Evolutionary conservation across 2,797 vertebrate genomes (phyloP), one percentile per base, ranked within the genome.

Genomic region (Danio tinwini): DNA sequence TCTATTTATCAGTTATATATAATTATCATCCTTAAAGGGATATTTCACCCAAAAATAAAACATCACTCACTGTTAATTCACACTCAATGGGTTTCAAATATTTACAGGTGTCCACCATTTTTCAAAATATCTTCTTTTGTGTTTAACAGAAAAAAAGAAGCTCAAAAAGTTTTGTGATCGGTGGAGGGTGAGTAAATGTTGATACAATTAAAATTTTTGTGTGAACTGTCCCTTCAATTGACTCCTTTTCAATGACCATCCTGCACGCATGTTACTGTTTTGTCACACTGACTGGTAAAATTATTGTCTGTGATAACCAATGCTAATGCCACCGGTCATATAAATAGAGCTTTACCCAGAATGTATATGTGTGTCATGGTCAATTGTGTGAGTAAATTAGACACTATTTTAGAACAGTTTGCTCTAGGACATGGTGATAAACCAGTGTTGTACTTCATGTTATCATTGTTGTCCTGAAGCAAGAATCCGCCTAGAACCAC

Each of bases 341-440:
- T 62, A 63, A 58, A 63, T 63, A 17, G 13, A 55, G 56, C 10
- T 44, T 42, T 62, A 77, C 50, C 21, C 21, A n/a, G 3, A 77
- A 50, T 50, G 37, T 44, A 3, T 3, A 13, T 29, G 29, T 29
- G 29, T 21, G 5, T 39, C 5, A 53, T 12, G 16, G 14, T 52
- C 37, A 42, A 12, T 21, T n/a, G n/a, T 67, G 17, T 44, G 10
- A 55, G 47, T 21, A 63, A 74, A 74, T 14, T 17, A 49, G 47
- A 29, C 44, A 29, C 1, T 45, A 49, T 16, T 29, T 67, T 14
- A 55, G 55, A 45, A 58, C 71, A 21, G 12, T 74, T 39, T 74
- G 72, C 72, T 62, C 72, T 49, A 49, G 56, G n/a, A 61, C 45
- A 74, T 16, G 17, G 21, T 62, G 44, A 74, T 61, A 59, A 61